Base-by-base conservation (phyloP, 2,113 vertebrate genomes). In the Pomatostomus ruficeps region DNA sequence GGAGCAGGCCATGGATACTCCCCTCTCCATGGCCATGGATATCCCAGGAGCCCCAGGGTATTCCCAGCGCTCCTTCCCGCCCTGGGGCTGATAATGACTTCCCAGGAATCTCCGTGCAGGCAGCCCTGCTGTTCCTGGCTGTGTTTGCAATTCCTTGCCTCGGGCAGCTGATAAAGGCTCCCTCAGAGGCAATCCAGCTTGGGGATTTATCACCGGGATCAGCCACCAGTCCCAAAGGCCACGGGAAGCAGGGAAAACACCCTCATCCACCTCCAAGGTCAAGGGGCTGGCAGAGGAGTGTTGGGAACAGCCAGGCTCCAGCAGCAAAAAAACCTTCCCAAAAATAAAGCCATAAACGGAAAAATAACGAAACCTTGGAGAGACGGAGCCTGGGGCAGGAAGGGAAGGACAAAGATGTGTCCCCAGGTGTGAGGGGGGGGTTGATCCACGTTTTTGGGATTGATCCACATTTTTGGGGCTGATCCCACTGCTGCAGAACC, bases 111-210 rank as follows among this genome's bases (percentile, higher is more conserved):
- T 61, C 62, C 26, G 14, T 10, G 2, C 11, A 52, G 81, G 85
- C 57, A 61, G 76, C 85, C 68, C 46, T 57, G 84, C 91, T 81
- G n/a, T n/a, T n/a, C n/a, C n/a, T n/a, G 91, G 40, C 90, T 81
- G 87, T 88, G 85, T 93, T 95, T 92, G 76, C 92, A 90, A 48
- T 94, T 71, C 76, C 83, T 88, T 67, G 86, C 79, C 83, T 88
- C 67, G 0, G 1, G 45, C 82, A 52, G 42, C 94, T 89, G 91
- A 92, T 89, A 91, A 95, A 85, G 81, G 42, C 84, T 87, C 74
- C 54, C 70, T 76, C 70, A 22, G 18, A 89, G 74, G 78, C 95
- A 95, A 72, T 79, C 74, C 52, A 42, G 81, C 54, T 22, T 4
- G 31, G 63, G 24, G 9, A 61, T 78, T 89, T 94, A 81, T 94